Percentiles rank a stretch among this genome's conserved stretches.
Evolutionary conservation across 2,888 invertebrate species (phyloP).

Genomic region (Patella ulyssiponensis): DNA sequence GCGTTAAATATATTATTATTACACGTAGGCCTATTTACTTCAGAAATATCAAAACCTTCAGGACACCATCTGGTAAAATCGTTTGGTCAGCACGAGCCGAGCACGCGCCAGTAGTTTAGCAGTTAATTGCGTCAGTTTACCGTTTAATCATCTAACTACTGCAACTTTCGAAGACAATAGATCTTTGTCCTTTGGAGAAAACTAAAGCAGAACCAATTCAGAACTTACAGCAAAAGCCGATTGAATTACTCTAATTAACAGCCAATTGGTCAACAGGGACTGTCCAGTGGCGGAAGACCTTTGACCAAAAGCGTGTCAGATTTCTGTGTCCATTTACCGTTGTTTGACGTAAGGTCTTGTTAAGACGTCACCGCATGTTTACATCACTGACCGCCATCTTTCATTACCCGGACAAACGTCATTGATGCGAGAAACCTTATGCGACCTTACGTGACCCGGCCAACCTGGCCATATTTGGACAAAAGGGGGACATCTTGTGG

Average conservation of each 20-base stretch:
- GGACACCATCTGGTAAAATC: too few species aligned
- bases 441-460: neutral
- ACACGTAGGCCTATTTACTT: too few species aligned
- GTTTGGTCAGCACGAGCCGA: too few species aligned
- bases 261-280: slow-evolving; percentile 4
- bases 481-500: slow-evolving; percentile 10
- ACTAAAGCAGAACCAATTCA: neutral
- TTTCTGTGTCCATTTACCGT: neutral
- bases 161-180: too few species aligned
- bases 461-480: slow-evolving; percentile 12
- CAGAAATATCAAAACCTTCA: too few species aligned
- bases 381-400: neutral
- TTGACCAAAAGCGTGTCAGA: neutral
- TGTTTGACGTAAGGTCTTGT: neutral
- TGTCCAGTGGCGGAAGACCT: slow-evolving; percentile 4
- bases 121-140: too few species aligned
- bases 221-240: neutral
- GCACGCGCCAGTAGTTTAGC: too few species aligned
- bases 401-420: neutral
- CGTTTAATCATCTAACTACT: too few species aligned
- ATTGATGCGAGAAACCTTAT: neutral
- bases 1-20: too few species aligned
- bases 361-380: neutral
- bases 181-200: neutral
- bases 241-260: slow-evolving; percentile 5